phyloP scores from a whole-genome alignment of 2,888 invertebrate genomes.

The Drosophila borborema region DNA sequence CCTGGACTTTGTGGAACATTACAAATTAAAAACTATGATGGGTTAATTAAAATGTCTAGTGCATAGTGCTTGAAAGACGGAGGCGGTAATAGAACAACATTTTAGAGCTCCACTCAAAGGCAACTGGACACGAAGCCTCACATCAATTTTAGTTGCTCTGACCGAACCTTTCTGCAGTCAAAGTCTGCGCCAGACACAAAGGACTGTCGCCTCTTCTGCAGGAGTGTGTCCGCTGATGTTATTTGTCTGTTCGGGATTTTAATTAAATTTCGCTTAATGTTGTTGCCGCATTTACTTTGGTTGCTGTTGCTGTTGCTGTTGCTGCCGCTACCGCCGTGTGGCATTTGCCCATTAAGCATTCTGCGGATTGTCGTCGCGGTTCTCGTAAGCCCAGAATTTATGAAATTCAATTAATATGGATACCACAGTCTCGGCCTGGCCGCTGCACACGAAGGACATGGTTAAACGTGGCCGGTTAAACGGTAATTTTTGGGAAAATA shows the following conservation, averaged over 20 bases:
- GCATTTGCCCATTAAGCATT: constrained; percentile 73
- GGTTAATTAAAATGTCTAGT: constrained; percentile 3
- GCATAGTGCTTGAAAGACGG: neutral
- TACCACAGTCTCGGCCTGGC: constrained; percentile 96
- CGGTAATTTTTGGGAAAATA: constrained; percentile 12
- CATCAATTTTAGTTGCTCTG: constrained; percentile 13
- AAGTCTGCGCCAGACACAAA: neutral
- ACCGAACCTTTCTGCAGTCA: neutral
- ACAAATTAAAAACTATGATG: neutral
- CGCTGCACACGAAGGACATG: constrained; percentile 86
- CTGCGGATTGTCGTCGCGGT: constrained; percentile 89
- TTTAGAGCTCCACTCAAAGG: neutral
- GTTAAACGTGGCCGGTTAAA: constrained; percentile 14
- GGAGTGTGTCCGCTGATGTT: constrained; percentile 16
- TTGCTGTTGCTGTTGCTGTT: constrained; percentile 17
- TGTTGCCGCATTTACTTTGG: constrained; percentile 38
- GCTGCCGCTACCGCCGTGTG: constrained; percentile 17
- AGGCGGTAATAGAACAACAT: neutral
- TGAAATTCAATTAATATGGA: constrained; percentile 97
- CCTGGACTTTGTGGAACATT: neutral
- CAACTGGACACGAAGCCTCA: neutral
- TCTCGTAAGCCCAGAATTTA: constrained; percentile 98
- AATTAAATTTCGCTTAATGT: constrained; percentile 72
- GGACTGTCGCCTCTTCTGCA: neutral
- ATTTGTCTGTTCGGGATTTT: constrained; percentile 49